phyloP scores from a whole-genome alignment of 1,140 invertebrate species.

The Aphelenchoides besseyi region DNA sequence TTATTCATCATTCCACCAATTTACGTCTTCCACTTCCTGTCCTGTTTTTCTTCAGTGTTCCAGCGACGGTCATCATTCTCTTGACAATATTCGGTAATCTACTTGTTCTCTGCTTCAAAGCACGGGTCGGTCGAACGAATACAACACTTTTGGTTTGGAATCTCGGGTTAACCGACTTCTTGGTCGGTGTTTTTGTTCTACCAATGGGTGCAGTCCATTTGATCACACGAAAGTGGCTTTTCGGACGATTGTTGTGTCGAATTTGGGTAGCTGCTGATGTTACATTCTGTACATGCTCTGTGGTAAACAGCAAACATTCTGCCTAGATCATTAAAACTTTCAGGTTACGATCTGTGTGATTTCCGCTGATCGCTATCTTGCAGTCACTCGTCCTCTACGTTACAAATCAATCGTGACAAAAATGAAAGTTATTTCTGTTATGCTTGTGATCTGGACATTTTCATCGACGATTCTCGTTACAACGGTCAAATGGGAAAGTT shows the following conservation, averaged over 20 bases:
- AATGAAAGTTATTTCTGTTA: constrained; percentile 55
- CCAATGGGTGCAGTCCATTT: constrained; percentile 63
- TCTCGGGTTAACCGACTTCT: constrained; percentile 64
- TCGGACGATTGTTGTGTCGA: constrained; percentile 65
- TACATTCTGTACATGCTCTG: constrained; percentile 67
- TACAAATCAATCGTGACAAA: constrained; percentile 65
- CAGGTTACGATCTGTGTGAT: constrained; percentile 64
- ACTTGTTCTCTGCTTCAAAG: constrained; percentile 59
- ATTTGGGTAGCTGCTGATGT: constrained; percentile 67
- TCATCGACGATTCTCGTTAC: constrained; percentile 66
- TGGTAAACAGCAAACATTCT: constrained; percentile 62
- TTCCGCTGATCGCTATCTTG: constrained; percentile 67
- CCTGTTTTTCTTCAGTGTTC: constrained; percentile 51
- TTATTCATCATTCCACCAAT: background rate
- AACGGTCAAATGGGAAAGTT: constrained; percentile 56
- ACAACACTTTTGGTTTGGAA: constrained; percentile 62
- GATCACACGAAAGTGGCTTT: constrained; percentile 63
- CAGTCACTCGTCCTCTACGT: constrained; percentile 66
- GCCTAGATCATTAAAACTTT: background rate
- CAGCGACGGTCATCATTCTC: constrained; percentile 57
- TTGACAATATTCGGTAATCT: constrained; percentile 61
- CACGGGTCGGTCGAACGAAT: constrained; percentile 58
- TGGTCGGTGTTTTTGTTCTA: constrained; percentile 66
- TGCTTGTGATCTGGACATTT: constrained; percentile 76
- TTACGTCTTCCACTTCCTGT: constrained; percentile 40